Conservation (phyloP, 1,140 invertebrate genomes). For the Cepaea nemoralis region DNA sequence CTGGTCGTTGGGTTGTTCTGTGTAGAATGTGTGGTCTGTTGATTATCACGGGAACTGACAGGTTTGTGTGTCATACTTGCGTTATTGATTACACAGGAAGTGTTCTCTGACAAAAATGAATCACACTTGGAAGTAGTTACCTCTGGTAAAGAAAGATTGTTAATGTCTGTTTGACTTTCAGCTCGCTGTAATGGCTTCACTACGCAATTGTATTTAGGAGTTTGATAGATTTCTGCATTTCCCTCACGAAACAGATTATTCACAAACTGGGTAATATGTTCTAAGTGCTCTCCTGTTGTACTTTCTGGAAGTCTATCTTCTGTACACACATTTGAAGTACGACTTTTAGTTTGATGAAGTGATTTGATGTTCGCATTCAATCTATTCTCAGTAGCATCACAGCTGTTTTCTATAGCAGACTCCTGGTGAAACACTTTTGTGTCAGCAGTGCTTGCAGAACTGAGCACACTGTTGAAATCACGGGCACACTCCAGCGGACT, state of each 20-base stretch:
- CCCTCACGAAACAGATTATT: background rate
- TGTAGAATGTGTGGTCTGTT: background rate
- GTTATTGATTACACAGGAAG: background rate
- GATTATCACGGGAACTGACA: background rate
- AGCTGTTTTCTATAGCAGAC: background rate
- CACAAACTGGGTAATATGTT: background rate
- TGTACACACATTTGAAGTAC: background rate
- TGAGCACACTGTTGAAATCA: too few species aligned
- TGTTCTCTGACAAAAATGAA: background rate
- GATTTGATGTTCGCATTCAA: background rate
- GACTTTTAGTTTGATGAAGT: background rate
- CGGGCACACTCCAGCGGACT: too few species aligned
- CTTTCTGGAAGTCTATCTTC: background rate
- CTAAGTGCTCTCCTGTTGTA: background rate
- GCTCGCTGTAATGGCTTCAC: background rate
- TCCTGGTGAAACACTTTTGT: background rate
- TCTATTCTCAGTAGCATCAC: background rate
- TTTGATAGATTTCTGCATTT: background rate
- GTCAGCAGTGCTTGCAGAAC: too few species aligned
- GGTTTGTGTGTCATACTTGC: background rate
- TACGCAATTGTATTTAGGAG: background rate
- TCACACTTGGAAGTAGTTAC: background rate
- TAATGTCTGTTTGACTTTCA: background rate
- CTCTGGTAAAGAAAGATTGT: background rate
- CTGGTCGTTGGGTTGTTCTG: background rate